Base-by-base conservation (phyloP, 1,140 invertebrate species). In the Atta cephalotes region DNA sequence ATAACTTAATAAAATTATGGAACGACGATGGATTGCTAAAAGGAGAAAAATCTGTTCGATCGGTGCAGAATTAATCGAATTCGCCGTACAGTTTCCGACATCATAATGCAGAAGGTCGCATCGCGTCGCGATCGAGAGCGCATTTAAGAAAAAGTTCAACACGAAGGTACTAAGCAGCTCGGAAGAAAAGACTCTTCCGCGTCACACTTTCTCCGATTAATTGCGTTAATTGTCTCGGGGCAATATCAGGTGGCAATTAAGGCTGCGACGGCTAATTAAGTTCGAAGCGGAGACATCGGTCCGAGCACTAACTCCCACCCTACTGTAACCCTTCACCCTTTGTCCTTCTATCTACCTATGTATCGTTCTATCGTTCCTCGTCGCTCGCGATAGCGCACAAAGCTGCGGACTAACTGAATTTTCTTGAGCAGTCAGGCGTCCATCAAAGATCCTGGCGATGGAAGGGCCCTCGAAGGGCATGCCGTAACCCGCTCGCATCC, bases 351-450 rank as follows among this genome's bases (percentile, higher is more conserved):
- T 90, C 90, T 45, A 87, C 80, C 87, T 92, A 35, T 56, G 70
- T 76, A 87, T 91, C 89, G 53, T 63, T 68, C 63, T 66, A 78
- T 86, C 60, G 76, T 51, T 90, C 92, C 90, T 77, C 88, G 85
- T 82, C 56, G 58, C 49, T 68, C 90, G 85, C 86, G 86, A 91
- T 91, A 94, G 93, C 93, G 94, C 93, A 95, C 94, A 95, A 95
- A 95, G 94, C 93, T 94, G 90, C 91, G 91, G 93, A 93, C 93
- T 95, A 95, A 95, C 94, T 95, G 92, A 95, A 95, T 95, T 95
- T 95, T 95, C 95, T 95, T 95, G 94, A 95, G 94, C 93, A 94
- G 93, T 90, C 91, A 91, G 89, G 91, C 91, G 93, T 94, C 93
- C 94, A 95, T 95, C 94, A 95, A 95, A 95, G 94, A 95, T 95